phyloP scores from a whole-genome alignment of 64 coral and sea anemone genomes.

The Pocillopora verrucosa region DNA sequence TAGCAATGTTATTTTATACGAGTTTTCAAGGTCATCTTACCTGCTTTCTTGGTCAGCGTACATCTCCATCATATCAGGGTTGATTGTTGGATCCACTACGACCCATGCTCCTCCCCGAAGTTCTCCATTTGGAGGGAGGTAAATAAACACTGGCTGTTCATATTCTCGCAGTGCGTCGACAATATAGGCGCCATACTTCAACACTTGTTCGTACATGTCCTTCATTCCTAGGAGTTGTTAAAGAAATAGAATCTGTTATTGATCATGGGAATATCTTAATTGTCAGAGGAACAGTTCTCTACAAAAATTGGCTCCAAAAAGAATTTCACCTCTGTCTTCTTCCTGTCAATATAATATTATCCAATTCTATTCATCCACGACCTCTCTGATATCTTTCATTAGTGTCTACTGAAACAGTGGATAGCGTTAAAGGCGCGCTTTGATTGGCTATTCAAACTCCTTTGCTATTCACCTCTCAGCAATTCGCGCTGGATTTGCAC shows the following conservation, averaged over 20 bases:
- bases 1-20: neutral
- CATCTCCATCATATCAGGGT: slow-evolving; percentile 95
- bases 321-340: no score
- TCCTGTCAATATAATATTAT: no score
- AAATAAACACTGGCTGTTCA: slow-evolving; percentile 87
- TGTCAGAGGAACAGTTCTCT: no score
- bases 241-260: neutral
- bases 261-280: neutral
- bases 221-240: slow-evolving; percentile 17
- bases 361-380: no score
- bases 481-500: no score
- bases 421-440: no score
- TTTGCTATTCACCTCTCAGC: no score
- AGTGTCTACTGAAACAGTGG: no score
- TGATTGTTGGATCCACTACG: slow-evolving; percentile 94
- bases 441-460: no score
- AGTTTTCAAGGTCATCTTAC: slow-evolving; percentile 19
- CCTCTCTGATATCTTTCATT: no score
- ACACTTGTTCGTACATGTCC: slow-evolving; percentile 93
- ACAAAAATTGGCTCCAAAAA: no score
- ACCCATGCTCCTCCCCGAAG: slow-evolving; percentile 98
- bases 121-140: slow-evolving; percentile 87
- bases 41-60: slow-evolving; percentile 92
- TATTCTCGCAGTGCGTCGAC: slow-evolving; percentile 90
- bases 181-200: slow-evolving; percentile 95